Percentiles rank a stretch among this genome's conserved stretches.
phyloP scores from a whole-genome alignment of 2,888 invertebrate species.

The Phaedon cochleariae region DNA sequence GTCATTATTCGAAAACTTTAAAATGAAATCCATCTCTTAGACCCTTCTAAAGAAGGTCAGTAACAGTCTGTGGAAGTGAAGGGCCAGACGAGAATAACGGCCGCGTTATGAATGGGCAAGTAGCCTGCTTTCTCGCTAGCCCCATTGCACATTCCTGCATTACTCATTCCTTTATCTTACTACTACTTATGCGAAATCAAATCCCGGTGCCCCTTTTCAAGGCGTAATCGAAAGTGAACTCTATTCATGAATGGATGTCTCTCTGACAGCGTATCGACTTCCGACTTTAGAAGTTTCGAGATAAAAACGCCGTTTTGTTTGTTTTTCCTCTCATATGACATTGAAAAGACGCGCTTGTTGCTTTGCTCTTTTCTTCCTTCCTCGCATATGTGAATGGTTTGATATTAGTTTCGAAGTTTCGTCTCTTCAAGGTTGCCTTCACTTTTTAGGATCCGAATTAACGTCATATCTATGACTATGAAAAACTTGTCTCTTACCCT shows the following conservation, averaged over 20 bases:
- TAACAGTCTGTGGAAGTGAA: conserved; percentile 35
- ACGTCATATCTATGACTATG: not conserved
- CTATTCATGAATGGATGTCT: conserved; percentile 47
- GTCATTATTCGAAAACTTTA: conserved; percentile 46
- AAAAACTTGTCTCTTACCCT: not conserved
- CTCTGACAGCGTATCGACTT: not conserved
- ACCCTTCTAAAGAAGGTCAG: conserved; percentile 39
- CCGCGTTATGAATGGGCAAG: conserved; percentile 44
- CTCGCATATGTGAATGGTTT: not conserved
- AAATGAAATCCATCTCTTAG: conserved; percentile 40
- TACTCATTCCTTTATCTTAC: conserved; percentile 45
- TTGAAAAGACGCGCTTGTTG: conserved; percentile 11
- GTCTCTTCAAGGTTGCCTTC: not conserved
- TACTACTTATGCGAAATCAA: conserved; percentile 50
- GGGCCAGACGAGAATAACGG: conserved; percentile 38
- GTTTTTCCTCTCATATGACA: conserved; percentile 20
- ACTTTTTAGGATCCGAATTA: not conserved
- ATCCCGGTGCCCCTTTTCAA: conserved; percentile 47
- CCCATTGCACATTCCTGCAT: conserved; percentile 43
- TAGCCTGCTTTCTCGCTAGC: conserved; percentile 35
- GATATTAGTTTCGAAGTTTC: not conserved
- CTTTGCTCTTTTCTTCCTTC: conserved; percentile 1
- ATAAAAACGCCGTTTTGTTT: conserved; percentile 21
- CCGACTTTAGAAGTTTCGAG: conserved; percentile 30
- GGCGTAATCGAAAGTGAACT: conserved; percentile 49